Conservation (phyloP, 2,797 vertebrate genomes). For the Acanthiza pusilla region DNA sequence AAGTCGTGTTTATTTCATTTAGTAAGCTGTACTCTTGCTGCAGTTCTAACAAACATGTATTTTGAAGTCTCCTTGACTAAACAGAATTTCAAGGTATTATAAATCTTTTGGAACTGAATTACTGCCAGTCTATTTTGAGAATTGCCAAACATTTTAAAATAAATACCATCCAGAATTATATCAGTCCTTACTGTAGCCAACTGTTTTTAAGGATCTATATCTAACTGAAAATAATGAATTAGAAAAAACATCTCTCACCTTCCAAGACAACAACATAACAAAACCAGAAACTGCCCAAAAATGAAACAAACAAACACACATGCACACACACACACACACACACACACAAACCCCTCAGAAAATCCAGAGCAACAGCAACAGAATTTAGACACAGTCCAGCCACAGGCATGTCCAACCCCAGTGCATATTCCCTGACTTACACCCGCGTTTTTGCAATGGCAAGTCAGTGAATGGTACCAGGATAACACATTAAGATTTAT, state of each 20-base stretch:
- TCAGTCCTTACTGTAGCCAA: background rate
- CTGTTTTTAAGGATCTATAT: background rate
- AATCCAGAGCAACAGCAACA: background rate
- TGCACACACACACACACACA: fast-evolving
- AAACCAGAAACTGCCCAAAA: background rate
- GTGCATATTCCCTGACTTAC: background rate
- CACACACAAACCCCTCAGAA: background rate
- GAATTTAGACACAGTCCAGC: background rate
- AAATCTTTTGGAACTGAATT: background rate
- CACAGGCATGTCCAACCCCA: background rate
- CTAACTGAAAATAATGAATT: background rate
- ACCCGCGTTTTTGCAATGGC: background rate
- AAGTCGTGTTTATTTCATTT: background rate
- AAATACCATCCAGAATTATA: background rate
- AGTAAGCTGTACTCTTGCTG: background rate
- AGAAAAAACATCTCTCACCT: background rate
- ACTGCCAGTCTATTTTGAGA: background rate
- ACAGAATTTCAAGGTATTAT: background rate
- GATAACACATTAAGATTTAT: background rate
- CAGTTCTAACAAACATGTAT: background rate
- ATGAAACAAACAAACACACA: background rate
- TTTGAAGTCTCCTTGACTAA: background rate
- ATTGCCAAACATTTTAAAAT: background rate
- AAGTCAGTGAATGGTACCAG: background rate
- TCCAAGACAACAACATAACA: background rate